Conservation (phyloP, 2,113 vertebrate species). For the Istiophorus platypterus region DNA sequence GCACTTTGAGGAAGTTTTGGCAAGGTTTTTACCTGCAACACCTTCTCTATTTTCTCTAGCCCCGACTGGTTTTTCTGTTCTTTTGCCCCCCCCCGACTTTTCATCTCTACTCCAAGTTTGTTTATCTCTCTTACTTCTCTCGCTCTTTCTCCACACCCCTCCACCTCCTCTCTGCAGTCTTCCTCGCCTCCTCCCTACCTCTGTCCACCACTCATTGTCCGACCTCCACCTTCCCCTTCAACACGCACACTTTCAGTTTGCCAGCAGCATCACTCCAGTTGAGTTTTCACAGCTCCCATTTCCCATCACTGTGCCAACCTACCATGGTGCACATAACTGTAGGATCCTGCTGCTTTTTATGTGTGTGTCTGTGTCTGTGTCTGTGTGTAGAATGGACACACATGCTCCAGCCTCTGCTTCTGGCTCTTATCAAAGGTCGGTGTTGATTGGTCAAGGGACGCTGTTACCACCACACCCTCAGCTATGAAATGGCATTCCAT, state of each 20-base stretch:
- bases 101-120: slow-evolving; percentile 15
- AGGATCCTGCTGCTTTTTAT: slow-evolving; percentile 59
- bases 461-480: slow-evolving; percentile 67
- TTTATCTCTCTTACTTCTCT: slow-evolving; percentile 22
- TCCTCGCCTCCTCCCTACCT: slow-evolving; percentile 2
- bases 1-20: slow-evolving; percentile 64
- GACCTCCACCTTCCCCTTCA: slow-evolving; percentile 36
- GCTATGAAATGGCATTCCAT: slow-evolving; percentile 61
- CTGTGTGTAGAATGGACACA: slow-evolving; percentile 34
- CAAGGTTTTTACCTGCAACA: slow-evolving; percentile 59
- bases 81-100: slow-evolving; percentile 20
- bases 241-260: slow-evolving; percentile 53
- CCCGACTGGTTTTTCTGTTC: slow-evolving; percentile 33
- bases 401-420: slow-evolving; percentile 44
- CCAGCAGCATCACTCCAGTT: slow-evolving; percentile 66
- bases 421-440: slow-evolving; percentile 77
- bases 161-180: slow-evolving; percentile 7
- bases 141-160: slow-evolving; percentile 3
- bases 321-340: slow-evolving; percentile 67
- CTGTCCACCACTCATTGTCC: slow-evolving; percentile 9
- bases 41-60: slow-evolving; percentile 70
- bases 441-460: slow-evolving; percentile 70
- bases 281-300: slow-evolving; percentile 77
- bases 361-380: slow-evolving; percentile 19
- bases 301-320: slow-evolving; percentile 65